These are phyloP conservation scores for Alexandromys fortis DNA, from an alignment of 2,113 vertebrate genomes.

Conservation along the genomic window DNA sequence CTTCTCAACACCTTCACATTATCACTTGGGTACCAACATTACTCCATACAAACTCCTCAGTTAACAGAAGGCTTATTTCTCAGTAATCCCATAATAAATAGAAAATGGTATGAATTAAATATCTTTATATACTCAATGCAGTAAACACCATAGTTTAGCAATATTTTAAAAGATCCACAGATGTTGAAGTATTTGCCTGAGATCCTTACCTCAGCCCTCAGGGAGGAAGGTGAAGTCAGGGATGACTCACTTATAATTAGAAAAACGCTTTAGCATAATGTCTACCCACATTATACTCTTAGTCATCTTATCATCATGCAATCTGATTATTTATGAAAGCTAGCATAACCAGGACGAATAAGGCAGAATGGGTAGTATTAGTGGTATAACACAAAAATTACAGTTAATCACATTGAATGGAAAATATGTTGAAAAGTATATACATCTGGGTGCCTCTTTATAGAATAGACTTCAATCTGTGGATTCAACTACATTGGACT, in stretches of 20 bases:
- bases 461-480: background rate
- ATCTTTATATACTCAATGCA: background rate
- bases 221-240: rapidly evolving
- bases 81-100: background rate
- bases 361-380: background rate
- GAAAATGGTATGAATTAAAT: background rate
- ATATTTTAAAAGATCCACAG: background rate
- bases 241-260: no score
- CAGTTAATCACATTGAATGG: background rate
- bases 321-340: background rate
- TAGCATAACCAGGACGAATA: background rate
- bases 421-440: background rate
- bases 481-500: background rate
- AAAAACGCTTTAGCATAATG: background rate
- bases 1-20: background rate
- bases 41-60: background rate
- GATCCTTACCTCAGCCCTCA: no score
- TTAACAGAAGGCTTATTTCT: background rate
- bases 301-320: background rate
- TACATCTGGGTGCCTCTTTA: background rate
- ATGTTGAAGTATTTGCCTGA: background rate
- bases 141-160: background rate
- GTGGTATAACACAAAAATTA: background rate
- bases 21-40: no score
- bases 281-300: background rate